A percentile compares a stretch with the other conserved stretches of the same genome.
phyloP scores from a whole-genome alignment of 2,888 invertebrate species.

The Gibbula magus region DNA sequence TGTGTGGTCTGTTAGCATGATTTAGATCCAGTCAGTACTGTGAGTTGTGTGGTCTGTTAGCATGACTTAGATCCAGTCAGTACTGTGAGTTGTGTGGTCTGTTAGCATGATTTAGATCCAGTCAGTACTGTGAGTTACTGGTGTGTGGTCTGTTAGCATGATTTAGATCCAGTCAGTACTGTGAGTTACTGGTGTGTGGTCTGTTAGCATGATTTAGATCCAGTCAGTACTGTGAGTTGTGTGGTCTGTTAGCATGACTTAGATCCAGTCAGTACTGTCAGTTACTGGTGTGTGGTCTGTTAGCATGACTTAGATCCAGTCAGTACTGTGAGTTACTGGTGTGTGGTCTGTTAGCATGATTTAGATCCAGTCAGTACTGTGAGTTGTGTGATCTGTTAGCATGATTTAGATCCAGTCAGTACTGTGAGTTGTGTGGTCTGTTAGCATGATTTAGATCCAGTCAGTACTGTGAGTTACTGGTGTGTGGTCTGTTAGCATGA shows the following conservation, averaged over 20 bases:
- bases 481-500: neutral
- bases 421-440: neutral
- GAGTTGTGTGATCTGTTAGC: neutral
- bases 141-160: neutral
- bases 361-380: neutral
- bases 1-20: neutral
- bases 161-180: neutral
- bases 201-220: constrained; percentile 6
- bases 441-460: neutral
- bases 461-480: neutral
- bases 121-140: neutral
- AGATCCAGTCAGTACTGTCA: neutral
- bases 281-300: neutral
- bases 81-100: neutral
- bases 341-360: neutral
- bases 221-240: neutral
- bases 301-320: neutral
- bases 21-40: neutral
- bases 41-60: neutral
- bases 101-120: constrained; percentile 6
- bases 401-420: neutral
- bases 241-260: neutral
- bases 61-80: neutral
- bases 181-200: neutral
- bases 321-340: neutral